These are phyloP conservation scores for Leucania comma DNA, from an alignment of 2,888 invertebrate species.

Conservation along the genomic window DNA sequence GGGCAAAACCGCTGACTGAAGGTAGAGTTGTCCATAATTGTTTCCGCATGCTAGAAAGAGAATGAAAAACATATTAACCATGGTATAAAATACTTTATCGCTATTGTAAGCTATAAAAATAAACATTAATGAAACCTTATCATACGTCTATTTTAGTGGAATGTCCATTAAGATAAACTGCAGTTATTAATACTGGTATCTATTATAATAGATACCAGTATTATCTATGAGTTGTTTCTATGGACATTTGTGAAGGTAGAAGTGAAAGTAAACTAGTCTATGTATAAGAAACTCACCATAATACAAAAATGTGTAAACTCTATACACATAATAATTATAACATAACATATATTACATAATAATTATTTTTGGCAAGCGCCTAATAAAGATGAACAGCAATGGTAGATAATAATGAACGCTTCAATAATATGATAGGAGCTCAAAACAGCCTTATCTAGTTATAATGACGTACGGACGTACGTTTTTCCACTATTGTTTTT, in stretches of 20 bases:
- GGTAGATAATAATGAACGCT: conserved; percentile 10
- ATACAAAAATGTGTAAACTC: neutral
- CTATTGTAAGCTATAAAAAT: conserved; percentile 11
- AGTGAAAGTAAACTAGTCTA: neutral
- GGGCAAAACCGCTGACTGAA: no score
- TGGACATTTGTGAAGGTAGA: neutral
- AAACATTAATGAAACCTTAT: conserved; percentile 31
- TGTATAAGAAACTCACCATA: neutral
- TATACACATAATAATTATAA: neutral
- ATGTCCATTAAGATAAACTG: conserved; percentile 11
- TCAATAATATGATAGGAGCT: conserved; percentile 27
- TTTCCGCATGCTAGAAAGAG: neutral
- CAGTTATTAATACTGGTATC: neutral
- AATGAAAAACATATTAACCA: neutral
- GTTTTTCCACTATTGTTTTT: neutral
- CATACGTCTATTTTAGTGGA: conserved; percentile 34
- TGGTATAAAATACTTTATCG: neutral
- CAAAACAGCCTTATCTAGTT: conserved; percentile 6
- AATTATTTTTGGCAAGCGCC: conserved; percentile 28
- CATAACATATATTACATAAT: neutral
- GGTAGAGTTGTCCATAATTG: neutral
- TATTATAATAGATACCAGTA: no score
- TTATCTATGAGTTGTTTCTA: neutral
- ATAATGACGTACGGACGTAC: neutral
- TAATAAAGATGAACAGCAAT: conserved; percentile 6